These are phyloP conservation scores for Gymnocheta viridis DNA, from an alignment of 2,888 invertebrate genomes.

Conservation along the genomic window DNA sequence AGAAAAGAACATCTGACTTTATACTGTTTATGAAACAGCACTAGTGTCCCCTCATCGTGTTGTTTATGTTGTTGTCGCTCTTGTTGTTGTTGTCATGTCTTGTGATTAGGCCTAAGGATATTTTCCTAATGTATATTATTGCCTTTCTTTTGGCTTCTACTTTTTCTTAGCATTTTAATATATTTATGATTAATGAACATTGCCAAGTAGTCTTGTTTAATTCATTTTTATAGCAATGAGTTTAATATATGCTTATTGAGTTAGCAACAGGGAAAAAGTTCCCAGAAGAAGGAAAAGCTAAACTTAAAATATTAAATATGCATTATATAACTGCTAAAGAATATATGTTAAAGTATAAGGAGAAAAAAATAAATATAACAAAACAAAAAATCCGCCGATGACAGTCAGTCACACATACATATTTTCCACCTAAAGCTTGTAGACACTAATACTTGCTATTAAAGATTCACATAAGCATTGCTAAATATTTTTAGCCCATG, in stretches of 20 bases:
- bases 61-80: slow-evolving; percentile 12
- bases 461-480: background rate
- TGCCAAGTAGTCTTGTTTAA: slow-evolving; percentile 17
- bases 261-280: slow-evolving; percentile 11
- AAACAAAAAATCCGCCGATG: background rate
- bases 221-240: background rate
- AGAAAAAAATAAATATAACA: slow-evolving; percentile 9
- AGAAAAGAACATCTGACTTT: slow-evolving; percentile 35
- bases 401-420: too few relatives aligned
- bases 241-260: slow-evolving; percentile 27
- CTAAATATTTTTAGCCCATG: background rate
- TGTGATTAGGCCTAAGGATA: slow-evolving; percentile 53
- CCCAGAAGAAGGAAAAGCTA: background rate
- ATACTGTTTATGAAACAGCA: slow-evolving; percentile 32
- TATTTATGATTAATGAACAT: slow-evolving; percentile 53
- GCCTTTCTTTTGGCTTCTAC: slow-evolving; percentile 25
- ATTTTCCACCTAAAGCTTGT: background rate
- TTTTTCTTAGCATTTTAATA: slow-evolving; percentile 36
- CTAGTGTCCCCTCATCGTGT: slow-evolving; percentile 22
- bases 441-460: background rate
- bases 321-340: slow-evolving; percentile 55
- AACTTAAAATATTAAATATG: slow-evolving; percentile 46
- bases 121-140: slow-evolving; percentile 55
- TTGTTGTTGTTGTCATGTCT: slow-evolving; percentile 3
- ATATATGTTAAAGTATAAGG: slow-evolving; percentile 36